A percentile compares a stretch with the other conserved stretches of the same genome.
phyloP scores from a whole-genome alignment of 2,797 vertebrate species.

The Leptodactylus fallax region DNA sequence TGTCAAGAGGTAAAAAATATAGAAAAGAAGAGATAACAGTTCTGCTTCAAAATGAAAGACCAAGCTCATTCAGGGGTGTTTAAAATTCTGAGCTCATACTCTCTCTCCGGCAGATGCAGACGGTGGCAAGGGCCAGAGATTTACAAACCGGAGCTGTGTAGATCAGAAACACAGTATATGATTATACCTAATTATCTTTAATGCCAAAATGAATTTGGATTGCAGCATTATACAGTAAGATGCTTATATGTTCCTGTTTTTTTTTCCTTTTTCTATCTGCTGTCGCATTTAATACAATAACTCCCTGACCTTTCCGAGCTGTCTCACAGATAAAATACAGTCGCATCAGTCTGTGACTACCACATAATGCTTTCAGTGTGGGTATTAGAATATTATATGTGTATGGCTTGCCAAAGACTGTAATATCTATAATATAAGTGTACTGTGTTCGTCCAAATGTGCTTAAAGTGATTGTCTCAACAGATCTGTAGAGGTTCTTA shows the following conservation, averaged over 20 bases:
- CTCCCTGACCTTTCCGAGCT: slow-evolving; percentile 45
- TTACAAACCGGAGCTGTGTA: slow-evolving; percentile 57
- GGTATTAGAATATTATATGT: neutral
- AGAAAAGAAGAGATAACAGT: slow-evolving; percentile 38
- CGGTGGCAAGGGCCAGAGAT: slow-evolving; percentile 57
- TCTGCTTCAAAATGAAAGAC: slow-evolving; percentile 46
- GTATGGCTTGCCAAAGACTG: neutral
- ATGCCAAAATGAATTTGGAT: slow-evolving; percentile 62
- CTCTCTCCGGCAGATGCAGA: slow-evolving; percentile 55
- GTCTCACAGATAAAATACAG: slow-evolving; percentile 33
- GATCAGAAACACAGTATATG: slow-evolving; percentile 62
- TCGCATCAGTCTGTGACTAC: slow-evolving; percentile 2
- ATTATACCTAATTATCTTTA: slow-evolving; percentile 64
- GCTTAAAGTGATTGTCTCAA: too few relatives aligned
- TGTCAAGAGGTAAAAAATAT: slow-evolving; percentile 54
- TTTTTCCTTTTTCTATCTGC: slow-evolving; percentile 38
- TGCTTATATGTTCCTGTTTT: slow-evolving; percentile 33
- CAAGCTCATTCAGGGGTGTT: slow-evolving; percentile 53
- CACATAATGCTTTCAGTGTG: neutral
- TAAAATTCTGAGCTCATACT: slow-evolving; percentile 61
- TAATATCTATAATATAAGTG: too few relatives aligned
- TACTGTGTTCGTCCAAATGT: too few relatives aligned
- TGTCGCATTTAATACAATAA: slow-evolving; percentile 57
- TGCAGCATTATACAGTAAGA: slow-evolving; percentile 60
- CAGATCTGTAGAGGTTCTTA: too few relatives aligned